A percentile compares a stretch with the other conserved stretches of the same genome.
Conservation (phyloP, 2,113 vertebrate species). For the Astatoreochromis straeleni region DNA sequence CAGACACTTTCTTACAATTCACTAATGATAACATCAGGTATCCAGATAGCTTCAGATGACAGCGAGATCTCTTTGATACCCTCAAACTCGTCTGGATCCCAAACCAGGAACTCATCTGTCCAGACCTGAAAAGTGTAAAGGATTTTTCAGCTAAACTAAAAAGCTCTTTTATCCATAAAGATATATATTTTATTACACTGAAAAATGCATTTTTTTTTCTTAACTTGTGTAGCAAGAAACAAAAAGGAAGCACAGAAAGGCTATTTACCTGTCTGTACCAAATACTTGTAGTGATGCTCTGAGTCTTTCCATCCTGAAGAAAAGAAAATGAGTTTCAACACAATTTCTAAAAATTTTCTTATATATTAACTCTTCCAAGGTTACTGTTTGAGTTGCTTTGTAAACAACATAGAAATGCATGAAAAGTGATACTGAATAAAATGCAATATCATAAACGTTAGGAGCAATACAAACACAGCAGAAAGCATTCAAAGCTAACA, state of each 20-base stretch:
- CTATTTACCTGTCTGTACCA: conserved; percentile 80
- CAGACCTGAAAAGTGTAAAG: conserved; percentile 67
- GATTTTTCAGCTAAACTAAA: background rate
- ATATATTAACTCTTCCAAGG: background rate
- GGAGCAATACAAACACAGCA: background rate
- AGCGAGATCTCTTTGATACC: conserved; percentile 80
- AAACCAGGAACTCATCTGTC: conserved; percentile 80
- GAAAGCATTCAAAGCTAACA: background rate
- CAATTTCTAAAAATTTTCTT: background rate
- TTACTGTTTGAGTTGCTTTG: background rate
- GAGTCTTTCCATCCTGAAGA: conserved; percentile 81
- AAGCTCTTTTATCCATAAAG: background rate
- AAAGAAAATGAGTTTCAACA: background rate
- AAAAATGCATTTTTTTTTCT: background rate
- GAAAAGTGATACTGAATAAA: background rate
- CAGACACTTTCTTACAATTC: conserved; percentile 68
- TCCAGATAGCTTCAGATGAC: conserved; percentile 75
- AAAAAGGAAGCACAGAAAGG: background rate
- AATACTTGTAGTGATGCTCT: conserved; percentile 80
- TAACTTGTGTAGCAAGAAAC: background rate
- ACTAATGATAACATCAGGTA: conserved; percentile 76
- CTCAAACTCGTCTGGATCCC: conserved; percentile 78
- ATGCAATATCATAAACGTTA: background rate
- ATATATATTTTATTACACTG: background rate
- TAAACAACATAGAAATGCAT: background rate